Evolutionary conservation across 2,888 invertebrate genomes (phyloP).

Genomic region (Hypomecis punctinalis): DNA sequence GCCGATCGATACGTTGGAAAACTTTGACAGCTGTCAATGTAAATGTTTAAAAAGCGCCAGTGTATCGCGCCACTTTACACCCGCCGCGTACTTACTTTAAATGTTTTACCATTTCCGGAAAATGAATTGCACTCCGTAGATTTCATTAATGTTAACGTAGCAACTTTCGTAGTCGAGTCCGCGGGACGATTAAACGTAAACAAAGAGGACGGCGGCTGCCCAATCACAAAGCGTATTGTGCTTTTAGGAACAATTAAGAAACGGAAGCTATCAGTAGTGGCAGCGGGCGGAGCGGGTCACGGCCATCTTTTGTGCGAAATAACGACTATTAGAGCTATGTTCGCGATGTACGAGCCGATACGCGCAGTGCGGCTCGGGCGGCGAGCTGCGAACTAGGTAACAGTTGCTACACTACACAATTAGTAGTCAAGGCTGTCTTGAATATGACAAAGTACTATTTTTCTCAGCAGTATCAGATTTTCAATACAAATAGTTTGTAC

Average conservation of each 20-base stretch:
- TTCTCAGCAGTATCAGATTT: too few relatives aligned
- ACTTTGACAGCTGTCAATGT: constrained; percentile 36
- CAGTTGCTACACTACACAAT: too few relatives aligned
- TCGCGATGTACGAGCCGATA: constrained; percentile 20
- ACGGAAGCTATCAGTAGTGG: constrained; percentile 39
- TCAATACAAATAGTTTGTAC: too few relatives aligned
- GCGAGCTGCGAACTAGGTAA: too few relatives aligned
- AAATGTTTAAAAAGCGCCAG: constrained; percentile 14
- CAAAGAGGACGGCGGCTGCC: constrained; percentile 39
- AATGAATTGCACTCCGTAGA: constrained; percentile 5
- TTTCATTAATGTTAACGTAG: constrained; percentile 29
- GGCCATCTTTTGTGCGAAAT: constrained; percentile 41
- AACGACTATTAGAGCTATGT: constrained; percentile 23
- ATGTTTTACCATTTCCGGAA: constrained; percentile 5
- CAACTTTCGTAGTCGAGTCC: constrained; percentile 30
- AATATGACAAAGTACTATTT: not conserved
- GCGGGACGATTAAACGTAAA: constrained; percentile 40
- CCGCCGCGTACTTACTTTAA: not conserved
- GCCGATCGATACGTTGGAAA: constrained; percentile 31
- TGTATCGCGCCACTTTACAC: not conserved
- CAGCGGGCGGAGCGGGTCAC: constrained; percentile 38
- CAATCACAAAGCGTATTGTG: constrained; percentile 45
- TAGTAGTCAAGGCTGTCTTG: not conserved
- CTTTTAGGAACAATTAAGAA: constrained; percentile 38
- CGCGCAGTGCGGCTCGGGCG: not conserved